Evolutionary conservation across 2,113 vertebrate genomes (phyloP), one percentile per base, ranked within the genome.

Genomic region (Hypanus sabinus): DNA sequence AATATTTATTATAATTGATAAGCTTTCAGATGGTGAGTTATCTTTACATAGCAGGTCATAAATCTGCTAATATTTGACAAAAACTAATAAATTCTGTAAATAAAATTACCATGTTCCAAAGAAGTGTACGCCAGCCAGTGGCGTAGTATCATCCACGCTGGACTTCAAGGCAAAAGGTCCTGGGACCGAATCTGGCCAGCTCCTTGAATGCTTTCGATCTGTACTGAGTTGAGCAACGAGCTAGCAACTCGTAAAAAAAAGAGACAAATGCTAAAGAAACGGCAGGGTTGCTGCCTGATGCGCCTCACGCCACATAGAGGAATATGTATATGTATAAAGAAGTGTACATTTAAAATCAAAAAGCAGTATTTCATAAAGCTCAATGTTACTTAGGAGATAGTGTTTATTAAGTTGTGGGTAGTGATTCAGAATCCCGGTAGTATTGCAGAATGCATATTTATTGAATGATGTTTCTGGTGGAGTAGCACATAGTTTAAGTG

Each of bases 361-460:
- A 65, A 12, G 14, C 18, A 65, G 33, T 62, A 62, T 62, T 88
- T n/a, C 12, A n/a, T 24, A 57, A 65, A 33, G 30, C 65, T 20
- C 4, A 65, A 33, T 65, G 65, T 7, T 90, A 65, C 62, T 90
- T 65, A 0, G 33, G 60, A 65, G 16, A n/a, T 60, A 2, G 60
- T 60, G 14, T 65, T 65, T 20, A 90, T 33, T n/a, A 65, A 90
- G 7, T 90, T 33, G 62, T 65, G 6, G 81, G 30, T 33, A 68
- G 85, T 90, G 60, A 90, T 90, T 62, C 85, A 90, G 60, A 90
- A 68, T 68, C 85, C 85, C 57, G n/a, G 12, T 65, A 30, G 85
- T 90, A 68, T 90, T 90, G 85, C 12, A 68, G 16, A 90, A 65
- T 18, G n/a, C n/a, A 33, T 87, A 60, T 87, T 87, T 65, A 90